A percentile compares a stretch with the other conserved stretches of the same genome.
These are phyloP conservation scores for Aleadryas rufinucha DNA, from an alignment of 2,113 vertebrate species.

Conservation along the genomic window DNA sequence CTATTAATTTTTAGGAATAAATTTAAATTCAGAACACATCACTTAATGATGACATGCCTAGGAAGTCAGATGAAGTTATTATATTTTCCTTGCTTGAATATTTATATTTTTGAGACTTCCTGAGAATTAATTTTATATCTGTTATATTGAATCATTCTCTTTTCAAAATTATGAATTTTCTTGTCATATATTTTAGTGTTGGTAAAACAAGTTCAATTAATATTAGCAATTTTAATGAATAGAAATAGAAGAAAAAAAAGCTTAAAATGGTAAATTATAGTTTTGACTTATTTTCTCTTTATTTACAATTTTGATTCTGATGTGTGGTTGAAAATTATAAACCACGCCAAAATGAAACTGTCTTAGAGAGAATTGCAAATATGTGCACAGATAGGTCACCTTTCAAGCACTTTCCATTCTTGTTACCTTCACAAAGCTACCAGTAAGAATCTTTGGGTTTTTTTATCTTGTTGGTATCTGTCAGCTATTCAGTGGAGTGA, in stretches of 20 bases:
- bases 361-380: neutral
- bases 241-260: neutral
- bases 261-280: neutral
- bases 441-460: neutral
- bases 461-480: neutral
- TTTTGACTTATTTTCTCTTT: neutral
- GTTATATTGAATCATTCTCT: neutral
- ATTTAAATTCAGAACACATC: neutral
- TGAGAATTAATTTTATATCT: neutral
- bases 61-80: neutral
- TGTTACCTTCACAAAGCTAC: neutral
- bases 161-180: neutral
- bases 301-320: neutral
- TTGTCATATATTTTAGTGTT: neutral
- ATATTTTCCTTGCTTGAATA: neutral
- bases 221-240: neutral
- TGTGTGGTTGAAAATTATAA: neutral
- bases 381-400: neutral
- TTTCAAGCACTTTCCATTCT: neutral
- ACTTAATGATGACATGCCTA: neutral
- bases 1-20: neutral
- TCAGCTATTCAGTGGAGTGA: slow-evolving; percentile 33
- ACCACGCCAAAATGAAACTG: neutral
- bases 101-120: neutral
- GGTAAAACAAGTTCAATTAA: neutral